Percentiles rank a stretch among this genome's conserved stretches.
These are phyloP conservation scores for Chymomyza amoena DNA, from an alignment of 2,888 invertebrate genomes.

Conservation along the genomic window DNA sequence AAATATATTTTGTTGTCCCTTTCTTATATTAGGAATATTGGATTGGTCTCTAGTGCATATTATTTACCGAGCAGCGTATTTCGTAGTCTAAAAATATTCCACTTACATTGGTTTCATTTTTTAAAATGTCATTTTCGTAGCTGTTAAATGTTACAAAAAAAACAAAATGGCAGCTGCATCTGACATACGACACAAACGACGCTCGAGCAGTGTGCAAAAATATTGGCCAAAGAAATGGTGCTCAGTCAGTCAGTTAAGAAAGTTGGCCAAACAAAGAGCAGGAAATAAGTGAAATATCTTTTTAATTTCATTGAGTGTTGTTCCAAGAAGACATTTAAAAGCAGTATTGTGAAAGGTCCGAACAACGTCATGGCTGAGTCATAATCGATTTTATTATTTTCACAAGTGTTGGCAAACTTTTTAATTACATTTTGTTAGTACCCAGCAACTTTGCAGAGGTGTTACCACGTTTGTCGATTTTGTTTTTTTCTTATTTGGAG, in stretches of 20 bases:
- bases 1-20: too few species aligned
- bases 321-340: background rate
- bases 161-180: constrained; percentile 40
- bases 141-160: constrained; percentile 32
- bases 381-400: constrained; percentile 71
- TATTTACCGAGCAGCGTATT: background rate
- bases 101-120: background rate
- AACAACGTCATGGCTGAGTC: constrained; percentile 11
- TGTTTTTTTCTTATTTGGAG: constrained; percentile 6
- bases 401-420: constrained; percentile 57
- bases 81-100: background rate
- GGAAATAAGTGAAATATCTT: constrained; percentile 32
- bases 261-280: constrained; percentile 35
- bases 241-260: constrained; percentile 17
- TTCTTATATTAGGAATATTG: too few species aligned
- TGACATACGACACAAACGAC: constrained; percentile 34
- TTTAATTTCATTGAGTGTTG: constrained; percentile 56
- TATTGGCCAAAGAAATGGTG: constrained; percentile 33
- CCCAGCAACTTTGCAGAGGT: constrained; percentile 56
- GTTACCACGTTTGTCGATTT: constrained; percentile 22
- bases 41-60: background rate
- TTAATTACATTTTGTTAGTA: constrained; percentile 61
- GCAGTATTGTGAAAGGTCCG: background rate
- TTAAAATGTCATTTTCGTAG: constrained; percentile 24
- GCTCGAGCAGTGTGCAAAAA: constrained; percentile 34